These are phyloP conservation scores for Remorina albescens DNA, from an alignment of 2,797 vertebrate genomes.

Conservation along the genomic window DNA sequence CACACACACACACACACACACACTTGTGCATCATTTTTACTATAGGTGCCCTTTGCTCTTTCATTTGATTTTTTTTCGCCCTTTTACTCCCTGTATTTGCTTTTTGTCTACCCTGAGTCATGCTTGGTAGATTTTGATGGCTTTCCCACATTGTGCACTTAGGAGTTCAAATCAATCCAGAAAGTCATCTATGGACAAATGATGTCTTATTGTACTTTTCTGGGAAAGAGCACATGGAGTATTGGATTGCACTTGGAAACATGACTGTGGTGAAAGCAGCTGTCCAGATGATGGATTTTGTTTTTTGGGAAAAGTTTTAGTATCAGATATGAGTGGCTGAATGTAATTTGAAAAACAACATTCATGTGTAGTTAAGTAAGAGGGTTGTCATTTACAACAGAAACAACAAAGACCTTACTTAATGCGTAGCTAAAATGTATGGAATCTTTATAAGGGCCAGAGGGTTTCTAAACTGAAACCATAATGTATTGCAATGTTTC, in stretches of 20 bases:
- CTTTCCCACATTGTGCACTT: slow-evolving; percentile 44
- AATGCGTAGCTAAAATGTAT: background rate
- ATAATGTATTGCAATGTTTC: background rate
- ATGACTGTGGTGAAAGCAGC: slow-evolving; percentile 27
- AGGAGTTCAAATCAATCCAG: slow-evolving; percentile 57
- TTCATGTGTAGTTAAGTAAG: background rate
- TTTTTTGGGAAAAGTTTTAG: slow-evolving; percentile 24
- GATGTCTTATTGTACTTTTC: slow-evolving; percentile 50
- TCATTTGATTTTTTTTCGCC: background rate
- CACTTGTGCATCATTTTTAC: background rate
- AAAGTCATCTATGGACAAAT: slow-evolving; percentile 51
- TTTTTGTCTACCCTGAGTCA: slow-evolving; percentile 51
- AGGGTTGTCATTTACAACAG: background rate
- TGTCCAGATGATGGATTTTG: slow-evolving; percentile 53
- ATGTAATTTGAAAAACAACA: slow-evolving; percentile 8
- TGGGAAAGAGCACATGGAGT: slow-evolving; percentile 22
- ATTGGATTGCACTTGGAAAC: slow-evolving; percentile 34
- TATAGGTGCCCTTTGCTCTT: slow-evolving; percentile 22
- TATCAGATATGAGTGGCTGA: slow-evolving; percentile 17
- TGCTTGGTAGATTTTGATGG: slow-evolving; percentile 59
- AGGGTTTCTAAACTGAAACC: background rate
- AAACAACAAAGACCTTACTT: background rate
- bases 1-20: background rate
- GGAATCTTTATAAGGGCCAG: background rate
- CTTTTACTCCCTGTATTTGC: background rate